A percentile compares a stretch with the other conserved stretches of the same genome.
phyloP scores from a whole-genome alignment of 2,113 vertebrate genomes.

The Sinocyclocheilus maitianheensis region DNA sequence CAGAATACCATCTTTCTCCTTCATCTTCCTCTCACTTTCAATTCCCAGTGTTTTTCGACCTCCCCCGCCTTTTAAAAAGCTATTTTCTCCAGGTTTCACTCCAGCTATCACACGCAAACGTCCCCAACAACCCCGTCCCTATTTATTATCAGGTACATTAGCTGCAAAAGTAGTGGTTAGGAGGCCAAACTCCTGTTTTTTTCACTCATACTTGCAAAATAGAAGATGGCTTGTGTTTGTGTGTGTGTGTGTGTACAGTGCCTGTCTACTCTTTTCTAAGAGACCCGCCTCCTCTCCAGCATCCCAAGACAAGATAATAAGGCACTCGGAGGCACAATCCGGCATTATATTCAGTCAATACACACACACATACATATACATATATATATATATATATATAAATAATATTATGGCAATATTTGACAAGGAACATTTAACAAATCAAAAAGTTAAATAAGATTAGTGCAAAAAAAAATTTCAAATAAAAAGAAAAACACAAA shows the following conservation, averaged over 20 bases:
- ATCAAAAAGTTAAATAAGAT: neutral
- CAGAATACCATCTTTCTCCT: slow-evolving; percentile 67
- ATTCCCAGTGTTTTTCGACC: slow-evolving; percentile 61
- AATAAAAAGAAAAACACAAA: neutral
- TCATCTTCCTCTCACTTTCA: slow-evolving; percentile 64
- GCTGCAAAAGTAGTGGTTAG: slow-evolving; percentile 97
- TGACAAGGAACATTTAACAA: neutral
- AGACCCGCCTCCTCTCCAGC: too few relatives aligned
- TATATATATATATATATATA: too few relatives aligned
- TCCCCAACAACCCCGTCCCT: slow-evolving; percentile 82
- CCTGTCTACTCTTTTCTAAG: slow-evolving; percentile 90
- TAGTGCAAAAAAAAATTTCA: neutral
- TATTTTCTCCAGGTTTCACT: slow-evolving; percentile 93
- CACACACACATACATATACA: too few relatives aligned
- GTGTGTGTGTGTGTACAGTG: slow-evolving; percentile 88
- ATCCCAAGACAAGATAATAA: slow-evolving; percentile 99
- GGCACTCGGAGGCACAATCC: slow-evolving; percentile 99
- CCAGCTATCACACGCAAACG: slow-evolving; percentile 92
- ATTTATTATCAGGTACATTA: slow-evolving; percentile 98
- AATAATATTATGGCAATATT: too few relatives aligned
- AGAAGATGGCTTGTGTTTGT: slow-evolving; percentile 75
- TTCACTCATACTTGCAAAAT: slow-evolving; percentile 35
- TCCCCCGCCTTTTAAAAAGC: slow-evolving; percentile 80
- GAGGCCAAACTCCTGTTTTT: slow-evolving; percentile 85
- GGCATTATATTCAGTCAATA: slow-evolving; percentile 99